Evolutionary conservation across 2,888 invertebrate genomes (phyloP), one percentile per base, ranked within the genome.

Genomic region (Lutraria lutraria): DNA sequence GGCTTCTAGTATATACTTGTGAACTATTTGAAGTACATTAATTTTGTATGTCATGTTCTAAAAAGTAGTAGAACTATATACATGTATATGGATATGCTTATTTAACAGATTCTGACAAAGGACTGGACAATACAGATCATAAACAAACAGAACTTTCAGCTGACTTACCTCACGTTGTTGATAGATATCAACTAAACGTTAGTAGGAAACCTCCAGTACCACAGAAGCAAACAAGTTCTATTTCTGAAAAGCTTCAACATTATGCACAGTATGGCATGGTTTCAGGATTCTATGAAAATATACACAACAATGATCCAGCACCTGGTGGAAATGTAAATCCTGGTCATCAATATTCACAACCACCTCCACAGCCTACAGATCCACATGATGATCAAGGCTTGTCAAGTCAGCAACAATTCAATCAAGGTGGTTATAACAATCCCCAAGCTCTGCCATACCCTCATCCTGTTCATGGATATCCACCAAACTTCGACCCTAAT

Each of bases 231-330:
- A 60, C n/a, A n/a, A n/a, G n/a, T n/a, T 16, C 19, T 19, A 19
- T 16, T 29, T 12, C 21, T 34, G 16, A 6, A 16, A 82, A n/a
- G n/a, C 82, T 8, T 54, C 81, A 53, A 25, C 10, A 81, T 54
- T 53, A 29, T 25, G 60, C 31, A n/a, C 82, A 56, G 19, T 82
- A 82, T 82, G 82, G 82, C 31, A 31, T 60, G 29, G 60, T 82
- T 29, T 82, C 82, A 29, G 82, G 82, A 29, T 82, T 82, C 60
- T 82, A 82, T 54, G 31, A 82, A 3, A 82, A 82, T 34, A 53
- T 82, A 0, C 82, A 56, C 10, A 21, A 25, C 10, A n/a, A 25
- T 1, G 63, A 63, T 3, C 21, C 63, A 4, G 60, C 31, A 15
- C 60, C 56, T 6, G 31, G 19, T 31, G 82, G 60, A 34, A 29